Percentiles rank a stretch among this genome's conserved stretches.
Conservation (phyloP, 2,888 invertebrate species). For the Tetragnatha montana region DNA sequence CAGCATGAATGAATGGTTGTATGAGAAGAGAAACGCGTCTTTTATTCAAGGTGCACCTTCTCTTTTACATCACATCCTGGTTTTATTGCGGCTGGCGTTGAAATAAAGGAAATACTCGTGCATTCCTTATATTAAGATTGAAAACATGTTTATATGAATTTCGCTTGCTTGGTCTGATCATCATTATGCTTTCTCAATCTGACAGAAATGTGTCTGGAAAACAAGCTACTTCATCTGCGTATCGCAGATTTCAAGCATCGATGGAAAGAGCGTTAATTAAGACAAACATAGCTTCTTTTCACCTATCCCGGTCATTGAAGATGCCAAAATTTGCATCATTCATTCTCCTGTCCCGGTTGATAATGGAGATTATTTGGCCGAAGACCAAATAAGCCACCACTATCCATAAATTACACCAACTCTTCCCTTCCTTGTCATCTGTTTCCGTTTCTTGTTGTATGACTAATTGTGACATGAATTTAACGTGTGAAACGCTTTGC, state of each 20-base stretch:
- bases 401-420: slow-evolving; percentile 17
- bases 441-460: slow-evolving; percentile 9
- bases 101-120: no score
- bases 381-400: slow-evolving; percentile 1
- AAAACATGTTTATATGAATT: neutral
- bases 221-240: neutral
- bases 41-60: no score
- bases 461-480: neutral
- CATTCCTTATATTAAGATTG: neutral
- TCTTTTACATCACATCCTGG: no score
- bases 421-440: slow-evolving; percentile 9
- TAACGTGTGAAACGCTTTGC: neutral
- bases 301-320: neutral
- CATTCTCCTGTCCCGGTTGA: neutral
- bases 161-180: neutral
- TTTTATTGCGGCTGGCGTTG: no score
- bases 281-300: neutral
- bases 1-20: no score
- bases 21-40: no score
- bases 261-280: neutral
- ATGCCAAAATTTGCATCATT: neutral
- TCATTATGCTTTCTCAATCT: neutral
- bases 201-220: neutral
- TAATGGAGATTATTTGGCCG: slow-evolving; percentile 8
- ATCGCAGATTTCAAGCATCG: neutral